Percentiles rank a stretch among this genome's conserved stretches.
Evolutionary conservation across 2,113 vertebrate species (phyloP).

Genomic region (Pelecanoides urinatrix): DNA sequence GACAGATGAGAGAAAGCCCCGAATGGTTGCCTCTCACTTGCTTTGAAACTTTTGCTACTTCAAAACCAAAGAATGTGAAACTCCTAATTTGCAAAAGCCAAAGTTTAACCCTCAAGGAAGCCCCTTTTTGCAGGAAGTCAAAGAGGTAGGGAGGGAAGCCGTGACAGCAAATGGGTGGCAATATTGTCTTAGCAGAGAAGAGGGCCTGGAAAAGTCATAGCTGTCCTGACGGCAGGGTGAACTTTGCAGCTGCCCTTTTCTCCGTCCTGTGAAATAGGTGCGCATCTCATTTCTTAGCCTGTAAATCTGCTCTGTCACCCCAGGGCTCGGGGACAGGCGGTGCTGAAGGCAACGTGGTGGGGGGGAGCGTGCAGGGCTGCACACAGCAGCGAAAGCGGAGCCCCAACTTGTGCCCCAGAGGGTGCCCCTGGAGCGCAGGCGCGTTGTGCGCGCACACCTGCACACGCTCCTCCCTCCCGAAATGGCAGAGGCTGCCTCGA

Average conservation of each 20-base stretch:
- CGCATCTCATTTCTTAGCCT: neutral
- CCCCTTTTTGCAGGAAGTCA: neutral
- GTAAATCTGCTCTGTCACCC: neutral
- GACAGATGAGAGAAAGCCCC: neutral
- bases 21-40: neutral
- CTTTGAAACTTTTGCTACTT: neutral
- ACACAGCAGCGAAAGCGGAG: neutral
- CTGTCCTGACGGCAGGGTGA: neutral
- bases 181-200: neutral
- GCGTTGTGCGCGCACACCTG: too few relatives aligned
- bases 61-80: neutral
- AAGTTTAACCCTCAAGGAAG: neutral
- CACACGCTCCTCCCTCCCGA: neutral
- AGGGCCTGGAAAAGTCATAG: neutral
- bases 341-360: neutral
- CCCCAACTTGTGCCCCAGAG: neutral
- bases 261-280: rapidly evolving
- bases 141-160: neutral
- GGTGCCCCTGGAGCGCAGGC: neutral
- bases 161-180: neutral
- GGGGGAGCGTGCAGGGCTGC: neutral
- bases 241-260: neutral
- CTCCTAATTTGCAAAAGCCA: neutral
- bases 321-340: rapidly evolving
- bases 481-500: neutral